These are phyloP conservation scores for Drosophila albomicans DNA, from an alignment of 1,140 invertebrate genomes.

Conservation along the genomic window DNA sequence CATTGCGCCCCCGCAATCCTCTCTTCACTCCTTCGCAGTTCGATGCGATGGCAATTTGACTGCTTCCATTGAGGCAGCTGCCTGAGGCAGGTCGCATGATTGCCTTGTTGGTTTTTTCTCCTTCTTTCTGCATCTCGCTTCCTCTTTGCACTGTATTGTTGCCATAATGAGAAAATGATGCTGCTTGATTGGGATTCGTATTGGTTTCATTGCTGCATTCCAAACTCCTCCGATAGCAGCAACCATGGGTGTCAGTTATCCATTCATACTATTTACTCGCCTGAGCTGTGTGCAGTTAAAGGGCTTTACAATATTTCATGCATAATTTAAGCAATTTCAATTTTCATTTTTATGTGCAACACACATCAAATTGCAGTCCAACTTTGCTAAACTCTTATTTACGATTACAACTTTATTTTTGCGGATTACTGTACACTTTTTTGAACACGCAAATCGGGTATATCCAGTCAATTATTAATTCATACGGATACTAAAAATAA, in stretches of 20 bases:
- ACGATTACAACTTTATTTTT: constrained; percentile 10
- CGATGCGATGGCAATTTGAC: constrained; percentile 26
- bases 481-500: too few species aligned
- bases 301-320: constrained; percentile 48
- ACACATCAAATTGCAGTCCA: constrained; percentile 3
- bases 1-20: background rate
- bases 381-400: constrained; percentile 7
- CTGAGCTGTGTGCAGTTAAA: constrained; percentile 17
- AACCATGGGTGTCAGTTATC: constrained; percentile 48
- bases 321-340: constrained; percentile 31
- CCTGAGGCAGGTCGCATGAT: constrained; percentile 27
- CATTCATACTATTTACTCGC: constrained; percentile 23
- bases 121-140: background rate
- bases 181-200: constrained; percentile 36
- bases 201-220: constrained; percentile 43
- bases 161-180: constrained; percentile 75
- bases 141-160: constrained; percentile 23
- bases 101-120: constrained; percentile 32
- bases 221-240: constrained; percentile 38
- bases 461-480: background rate
- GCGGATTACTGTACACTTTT: background rate
- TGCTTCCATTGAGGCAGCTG: constrained; percentile 24
- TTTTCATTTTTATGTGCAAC: background rate
- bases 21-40: background rate
- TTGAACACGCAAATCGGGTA: background rate